Evolutionary conservation across 2,797 vertebrate species (phyloP).

Genomic region (Paguma larvata): DNA sequence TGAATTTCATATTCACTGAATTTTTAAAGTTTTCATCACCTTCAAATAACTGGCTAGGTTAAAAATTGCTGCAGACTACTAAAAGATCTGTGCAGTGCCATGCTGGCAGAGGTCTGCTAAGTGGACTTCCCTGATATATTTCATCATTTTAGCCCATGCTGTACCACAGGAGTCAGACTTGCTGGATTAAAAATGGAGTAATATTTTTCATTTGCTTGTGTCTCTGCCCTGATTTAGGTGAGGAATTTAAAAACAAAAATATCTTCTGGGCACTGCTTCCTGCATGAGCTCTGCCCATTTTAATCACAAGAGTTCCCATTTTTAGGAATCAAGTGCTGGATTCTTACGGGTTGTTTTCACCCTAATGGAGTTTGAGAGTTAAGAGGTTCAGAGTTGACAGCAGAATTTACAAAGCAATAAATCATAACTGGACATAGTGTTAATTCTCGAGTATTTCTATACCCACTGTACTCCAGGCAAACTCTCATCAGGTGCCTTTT

Average conservation of each 20-base stretch:
- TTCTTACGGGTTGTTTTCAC: neutral
- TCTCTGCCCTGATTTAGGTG: neutral
- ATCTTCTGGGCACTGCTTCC: neutral
- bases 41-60: neutral
- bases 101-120: neutral
- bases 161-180: neutral
- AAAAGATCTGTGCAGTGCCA: fast-evolving
- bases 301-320: neutral
- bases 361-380: neutral
- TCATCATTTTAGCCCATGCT: neutral
- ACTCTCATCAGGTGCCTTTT: neutral
- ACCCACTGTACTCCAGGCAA: neutral
- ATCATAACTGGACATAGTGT: neutral
- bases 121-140: fast-evolving
- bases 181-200: neutral
- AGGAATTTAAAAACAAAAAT: neutral
- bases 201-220: neutral
- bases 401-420: neutral
- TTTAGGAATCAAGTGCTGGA: neutral
- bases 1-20: neutral
- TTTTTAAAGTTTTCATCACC: neutral
- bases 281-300: neutral
- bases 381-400: neutral
- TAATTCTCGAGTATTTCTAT: neutral
- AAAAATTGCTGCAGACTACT: neutral